phyloP scores from a whole-genome alignment of 2,113 vertebrate species.

The Piprites chloris region DNA sequence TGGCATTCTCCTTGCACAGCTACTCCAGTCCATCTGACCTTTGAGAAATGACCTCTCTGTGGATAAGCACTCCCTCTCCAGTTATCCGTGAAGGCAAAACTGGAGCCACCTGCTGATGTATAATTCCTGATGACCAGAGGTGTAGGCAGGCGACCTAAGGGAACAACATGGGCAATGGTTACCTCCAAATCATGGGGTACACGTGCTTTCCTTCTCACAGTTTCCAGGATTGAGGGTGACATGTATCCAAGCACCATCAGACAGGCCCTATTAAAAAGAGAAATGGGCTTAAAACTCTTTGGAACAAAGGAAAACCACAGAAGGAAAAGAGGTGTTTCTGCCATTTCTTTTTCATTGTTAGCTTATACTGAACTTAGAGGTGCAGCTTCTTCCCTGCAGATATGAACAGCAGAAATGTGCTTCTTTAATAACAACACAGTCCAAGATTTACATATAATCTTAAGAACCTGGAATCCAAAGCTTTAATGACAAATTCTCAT shows the following conservation, averaged over 20 bases:
- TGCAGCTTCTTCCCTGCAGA: neutral
- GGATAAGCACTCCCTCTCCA: neutral
- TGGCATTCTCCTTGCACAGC: neutral
- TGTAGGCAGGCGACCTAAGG: neutral
- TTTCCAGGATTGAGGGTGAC: neutral
- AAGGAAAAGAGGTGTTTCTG: neutral
- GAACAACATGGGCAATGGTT: neutral
- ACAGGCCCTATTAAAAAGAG: neutral
- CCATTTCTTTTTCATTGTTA: neutral
- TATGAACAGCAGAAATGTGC: neutral
- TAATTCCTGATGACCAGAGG: neutral
- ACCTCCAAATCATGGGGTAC: rapidly evolving
- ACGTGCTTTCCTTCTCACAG: neutral
- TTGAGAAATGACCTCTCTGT: neutral
- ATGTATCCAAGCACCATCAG: neutral
- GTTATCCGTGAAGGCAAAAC: neutral
- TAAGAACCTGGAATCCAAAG: neutral
- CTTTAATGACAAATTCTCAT: neutral
- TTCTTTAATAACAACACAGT: neutral
- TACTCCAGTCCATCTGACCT: neutral
- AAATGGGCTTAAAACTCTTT: neutral
- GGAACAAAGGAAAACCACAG: neutral
- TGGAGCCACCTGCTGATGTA: neutral
- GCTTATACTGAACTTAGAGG: neutral
- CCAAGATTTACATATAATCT: neutral